Conservation (phyloP, 2,888 invertebrate species). For the Trichogramma dendrolimi region DNA sequence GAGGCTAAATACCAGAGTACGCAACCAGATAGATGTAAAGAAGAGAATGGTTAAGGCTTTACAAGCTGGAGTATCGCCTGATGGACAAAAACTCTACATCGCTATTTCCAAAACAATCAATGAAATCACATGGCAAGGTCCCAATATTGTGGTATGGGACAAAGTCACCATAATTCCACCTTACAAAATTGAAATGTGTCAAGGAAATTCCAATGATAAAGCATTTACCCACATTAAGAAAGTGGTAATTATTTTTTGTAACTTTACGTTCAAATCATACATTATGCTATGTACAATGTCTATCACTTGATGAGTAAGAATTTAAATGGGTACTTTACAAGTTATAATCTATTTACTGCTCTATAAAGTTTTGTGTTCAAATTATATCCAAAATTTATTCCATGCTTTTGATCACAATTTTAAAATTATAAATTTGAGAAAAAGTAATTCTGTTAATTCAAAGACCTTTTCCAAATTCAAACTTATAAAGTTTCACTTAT, state of each 20-base stretch:
- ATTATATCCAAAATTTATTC: too few relatives aligned
- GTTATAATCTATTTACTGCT: too few relatives aligned
- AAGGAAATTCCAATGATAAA: constrained; percentile 60
- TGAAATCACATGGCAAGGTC: constrained; percentile 78
- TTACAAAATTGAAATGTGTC: constrained; percentile 79
- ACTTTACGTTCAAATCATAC: background rate
- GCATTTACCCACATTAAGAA: constrained; percentile 81
- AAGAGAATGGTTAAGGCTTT: constrained; percentile 73
- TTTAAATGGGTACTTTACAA: too few relatives aligned
- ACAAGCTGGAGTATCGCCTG: constrained; percentile 82
- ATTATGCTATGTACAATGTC: background rate
- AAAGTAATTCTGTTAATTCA: too few relatives aligned
- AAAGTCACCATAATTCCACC: constrained; percentile 81
- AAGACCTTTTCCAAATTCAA: too few relatives aligned
- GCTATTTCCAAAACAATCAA: constrained; percentile 82
- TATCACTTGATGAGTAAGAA: too few relatives aligned
- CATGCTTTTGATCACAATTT: too few relatives aligned
- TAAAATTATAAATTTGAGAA: too few relatives aligned
- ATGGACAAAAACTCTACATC: constrained; percentile 85
- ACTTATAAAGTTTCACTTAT: too few relatives aligned
- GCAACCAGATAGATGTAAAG: constrained; percentile 84
- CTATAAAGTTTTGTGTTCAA: too few relatives aligned
- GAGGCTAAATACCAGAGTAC: constrained; percentile 74
- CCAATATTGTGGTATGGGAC: constrained; percentile 85
- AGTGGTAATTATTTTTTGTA: constrained; percentile 61